Evolutionary conservation across 2,113 vertebrate genomes (phyloP).

Genomic region (Pogona vitticeps): DNA sequence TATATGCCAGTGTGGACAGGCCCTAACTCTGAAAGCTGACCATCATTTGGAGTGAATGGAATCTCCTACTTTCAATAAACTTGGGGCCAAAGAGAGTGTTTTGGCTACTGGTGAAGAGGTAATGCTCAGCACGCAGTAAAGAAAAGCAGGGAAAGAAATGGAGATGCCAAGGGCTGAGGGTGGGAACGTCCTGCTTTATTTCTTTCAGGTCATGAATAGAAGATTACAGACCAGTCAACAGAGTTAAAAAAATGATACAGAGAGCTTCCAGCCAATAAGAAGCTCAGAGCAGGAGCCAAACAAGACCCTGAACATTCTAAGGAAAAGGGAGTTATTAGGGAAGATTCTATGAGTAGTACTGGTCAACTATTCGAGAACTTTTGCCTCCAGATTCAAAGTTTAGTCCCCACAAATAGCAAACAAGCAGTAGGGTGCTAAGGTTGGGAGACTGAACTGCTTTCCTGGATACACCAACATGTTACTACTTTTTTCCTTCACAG

Average conservation of each 20-base stretch:
- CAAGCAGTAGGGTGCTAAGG: neutral
- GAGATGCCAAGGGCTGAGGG: neutral
- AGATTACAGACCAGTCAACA: too few species aligned
- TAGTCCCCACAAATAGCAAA: neutral
- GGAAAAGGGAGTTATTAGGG: neutral
- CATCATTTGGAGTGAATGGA: neutral
- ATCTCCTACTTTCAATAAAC: neutral
- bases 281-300: neutral
- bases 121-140: neutral
- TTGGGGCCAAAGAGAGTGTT: neutral
- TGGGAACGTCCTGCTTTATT: neutral
- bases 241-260: neutral
- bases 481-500: neutral
- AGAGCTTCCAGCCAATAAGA: neutral
- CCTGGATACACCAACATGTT: neutral
- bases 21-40: neutral
- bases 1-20: too few species aligned
- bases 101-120: neutral
- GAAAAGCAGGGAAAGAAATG: neutral
- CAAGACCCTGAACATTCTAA: neutral
- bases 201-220: neutral
- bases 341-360: too few species aligned
- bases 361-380: too few species aligned
- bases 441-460: neutral
- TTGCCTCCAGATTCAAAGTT: neutral